Conservation (phyloP, 2,888 invertebrate species). For the Limenitis camilla region DNA sequence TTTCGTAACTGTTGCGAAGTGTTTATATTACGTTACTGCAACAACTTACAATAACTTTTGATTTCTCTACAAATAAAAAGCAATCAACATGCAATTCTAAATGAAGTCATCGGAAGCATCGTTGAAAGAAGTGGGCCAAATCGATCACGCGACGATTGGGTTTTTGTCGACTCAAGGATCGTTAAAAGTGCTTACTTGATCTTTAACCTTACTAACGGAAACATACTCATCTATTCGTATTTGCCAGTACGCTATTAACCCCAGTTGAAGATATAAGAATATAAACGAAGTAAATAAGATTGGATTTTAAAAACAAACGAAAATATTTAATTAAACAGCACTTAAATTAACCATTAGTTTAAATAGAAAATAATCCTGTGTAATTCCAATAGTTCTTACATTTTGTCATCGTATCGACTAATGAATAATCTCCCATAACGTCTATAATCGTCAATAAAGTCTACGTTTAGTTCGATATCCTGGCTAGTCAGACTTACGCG, state of each 20-base stretch:
- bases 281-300: not conserved
- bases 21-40: not conserved
- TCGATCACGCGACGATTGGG: conserved; percentile 40
- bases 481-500: no score
- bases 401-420: no score
- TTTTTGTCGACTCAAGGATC: conserved; percentile 20
- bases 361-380: no score
- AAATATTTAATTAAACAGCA: no score
- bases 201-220: conserved; percentile 10
- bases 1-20: no score
- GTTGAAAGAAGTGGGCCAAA: conserved; percentile 44
- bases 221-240: not conserved
- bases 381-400: no score
- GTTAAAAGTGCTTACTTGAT: conserved; percentile 20
- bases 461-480: no score
- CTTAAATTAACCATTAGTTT: no score
- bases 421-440: no score
- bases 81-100: conserved; percentile 10
- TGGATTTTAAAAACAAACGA: no score
- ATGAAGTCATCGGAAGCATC: conserved; percentile 27
- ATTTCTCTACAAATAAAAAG: not conserved
- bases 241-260: not conserved
- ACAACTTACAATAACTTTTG: conserved; percentile 6
- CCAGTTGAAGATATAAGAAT: not conserved
- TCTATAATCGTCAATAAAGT: no score